Evolutionary conservation across 2,113 vertebrate genomes (phyloP).

Genomic region (Ptilonorhynchus violaceus): DNA sequence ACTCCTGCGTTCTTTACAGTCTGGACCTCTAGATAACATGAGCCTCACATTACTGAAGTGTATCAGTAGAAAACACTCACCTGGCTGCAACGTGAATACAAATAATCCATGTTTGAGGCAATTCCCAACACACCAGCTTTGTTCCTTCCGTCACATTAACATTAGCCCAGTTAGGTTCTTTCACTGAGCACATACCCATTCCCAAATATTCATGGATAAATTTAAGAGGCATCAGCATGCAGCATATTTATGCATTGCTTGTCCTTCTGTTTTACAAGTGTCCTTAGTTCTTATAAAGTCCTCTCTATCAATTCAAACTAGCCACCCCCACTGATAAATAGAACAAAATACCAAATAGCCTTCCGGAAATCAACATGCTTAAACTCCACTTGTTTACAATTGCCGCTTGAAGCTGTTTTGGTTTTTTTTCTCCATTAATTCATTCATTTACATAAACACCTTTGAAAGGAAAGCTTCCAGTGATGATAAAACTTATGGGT

Average conservation of each 20-base stretch:
- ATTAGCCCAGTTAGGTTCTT: not conserved
- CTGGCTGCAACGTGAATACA: not conserved
- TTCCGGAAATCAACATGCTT: not conserved
- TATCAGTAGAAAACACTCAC: not conserved
- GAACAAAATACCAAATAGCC: not conserved
- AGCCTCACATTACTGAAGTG: not conserved
- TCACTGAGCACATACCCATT: not conserved
- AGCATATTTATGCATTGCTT: not conserved
- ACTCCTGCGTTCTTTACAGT: not conserved
- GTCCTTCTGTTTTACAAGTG: not conserved
- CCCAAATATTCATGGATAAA: not conserved
- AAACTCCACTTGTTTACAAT: not conserved
- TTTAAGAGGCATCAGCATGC: not conserved
- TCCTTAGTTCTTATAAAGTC: not conserved
- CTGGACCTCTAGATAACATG: not conserved
- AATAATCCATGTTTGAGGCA: not conserved
- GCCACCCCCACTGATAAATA: not conserved
- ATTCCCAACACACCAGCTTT: not conserved
- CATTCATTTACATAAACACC: not conserved
- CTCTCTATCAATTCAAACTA: not conserved
- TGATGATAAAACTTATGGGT: not conserved
- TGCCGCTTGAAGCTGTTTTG: not conserved
- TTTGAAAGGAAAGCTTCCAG: not conserved
- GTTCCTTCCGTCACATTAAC: not conserved
- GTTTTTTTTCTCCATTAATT: fast-evolving